These are phyloP conservation scores for Melitaea cinxia DNA, from an alignment of 1,140 invertebrate genomes.

Conservation along the genomic window DNA sequence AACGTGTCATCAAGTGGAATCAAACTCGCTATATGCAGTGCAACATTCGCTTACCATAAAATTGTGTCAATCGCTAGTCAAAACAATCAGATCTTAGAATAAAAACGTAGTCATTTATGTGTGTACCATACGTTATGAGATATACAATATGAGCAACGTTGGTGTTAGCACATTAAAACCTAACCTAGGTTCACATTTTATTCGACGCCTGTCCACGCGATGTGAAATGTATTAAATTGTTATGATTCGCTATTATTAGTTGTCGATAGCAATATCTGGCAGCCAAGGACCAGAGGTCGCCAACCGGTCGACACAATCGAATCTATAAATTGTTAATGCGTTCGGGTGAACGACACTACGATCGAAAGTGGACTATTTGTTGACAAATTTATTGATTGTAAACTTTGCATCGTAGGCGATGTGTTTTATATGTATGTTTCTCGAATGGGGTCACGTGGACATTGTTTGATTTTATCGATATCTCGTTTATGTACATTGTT, in stretches of 20 bases:
- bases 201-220: background rate
- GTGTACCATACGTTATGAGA: too few species aligned
- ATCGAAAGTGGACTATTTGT: constrained; percentile 25
- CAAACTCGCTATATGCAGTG: too few species aligned
- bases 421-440: constrained; percentile 16
- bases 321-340: constrained; percentile 27
- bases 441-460: constrained; percentile 10
- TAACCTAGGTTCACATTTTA: constrained; percentile 11
- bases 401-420: background rate
- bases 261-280: constrained; percentile 9
- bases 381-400: background rate
- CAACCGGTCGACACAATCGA: constrained; percentile 8
- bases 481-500: background rate
- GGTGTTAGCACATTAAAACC: background rate
- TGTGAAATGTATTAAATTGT: background rate
- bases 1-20: too few species aligned
- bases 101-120: too few species aligned
- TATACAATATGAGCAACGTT: too few species aligned
- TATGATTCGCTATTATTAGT: constrained; percentile 9
- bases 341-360: constrained; percentile 22
- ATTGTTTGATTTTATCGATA: background rate
- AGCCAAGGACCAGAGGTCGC: constrained; percentile 8
- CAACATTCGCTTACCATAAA: too few species aligned
- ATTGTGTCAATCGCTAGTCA: too few species aligned
- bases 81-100: too few species aligned